These are phyloP conservation scores for Erythrocercus mccallii DNA, from an alignment of 2,113 vertebrate genomes.

Conservation along the genomic window DNA sequence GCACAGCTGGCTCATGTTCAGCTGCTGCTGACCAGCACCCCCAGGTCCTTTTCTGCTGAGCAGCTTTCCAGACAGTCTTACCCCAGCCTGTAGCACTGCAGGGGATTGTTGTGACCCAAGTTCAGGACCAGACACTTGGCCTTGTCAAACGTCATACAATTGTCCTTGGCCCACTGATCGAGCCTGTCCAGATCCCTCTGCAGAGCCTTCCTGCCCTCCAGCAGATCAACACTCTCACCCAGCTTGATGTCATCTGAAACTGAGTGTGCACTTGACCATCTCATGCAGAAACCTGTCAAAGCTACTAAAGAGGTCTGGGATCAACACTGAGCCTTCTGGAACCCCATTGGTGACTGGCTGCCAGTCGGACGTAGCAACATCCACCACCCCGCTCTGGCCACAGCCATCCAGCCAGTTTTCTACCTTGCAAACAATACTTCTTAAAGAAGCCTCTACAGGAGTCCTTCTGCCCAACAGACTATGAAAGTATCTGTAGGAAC, in stretches of 20 bases:
- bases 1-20: neutral
- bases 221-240: neutral
- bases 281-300: neutral
- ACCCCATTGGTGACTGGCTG: accelerated
- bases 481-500: accelerated
- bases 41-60: neutral
- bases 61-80: neutral
- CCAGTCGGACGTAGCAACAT: too few species aligned
- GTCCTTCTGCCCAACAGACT: neutral
- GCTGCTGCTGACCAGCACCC: accelerated
- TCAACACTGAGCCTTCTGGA: accelerated
- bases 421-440: neutral
- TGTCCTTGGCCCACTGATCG: accelerated
- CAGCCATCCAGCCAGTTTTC: neutral
- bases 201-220: neutral
- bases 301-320: neutral
- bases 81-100: accelerated
- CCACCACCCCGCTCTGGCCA: neutral
- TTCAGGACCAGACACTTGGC: accelerated
- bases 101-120: accelerated
- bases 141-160: accelerated
- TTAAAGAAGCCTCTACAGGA: neutral
- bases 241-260: neutral
- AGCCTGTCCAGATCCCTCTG: neutral
- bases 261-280: accelerated